Evolutionary conservation across 2,797 vertebrate species (phyloP).

Genomic region (Nannoperca obscura): DNA sequence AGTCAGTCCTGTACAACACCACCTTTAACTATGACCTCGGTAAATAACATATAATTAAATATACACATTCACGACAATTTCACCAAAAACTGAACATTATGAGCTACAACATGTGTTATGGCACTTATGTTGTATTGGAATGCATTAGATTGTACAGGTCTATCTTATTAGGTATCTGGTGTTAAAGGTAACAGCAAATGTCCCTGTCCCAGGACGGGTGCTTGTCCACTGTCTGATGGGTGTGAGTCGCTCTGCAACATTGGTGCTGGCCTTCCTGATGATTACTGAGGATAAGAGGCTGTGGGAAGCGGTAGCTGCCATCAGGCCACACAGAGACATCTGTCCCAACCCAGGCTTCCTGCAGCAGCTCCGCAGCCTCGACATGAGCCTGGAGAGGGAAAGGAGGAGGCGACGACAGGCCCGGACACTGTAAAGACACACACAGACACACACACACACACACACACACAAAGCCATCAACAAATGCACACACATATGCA

Average conservation of each 20-base stretch:
- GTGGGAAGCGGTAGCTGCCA: constrained; percentile 84
- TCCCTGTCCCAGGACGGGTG: constrained; percentile 86
- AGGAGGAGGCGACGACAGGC: constrained; percentile 75
- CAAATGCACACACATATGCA: constrained; percentile 14
- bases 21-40: neutral
- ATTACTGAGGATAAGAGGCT: constrained; percentile 90
- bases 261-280: constrained; percentile 93
- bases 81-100: too few species aligned
- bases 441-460: neutral
- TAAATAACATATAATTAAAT: neutral
- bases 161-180: neutral
- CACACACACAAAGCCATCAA: neutral
- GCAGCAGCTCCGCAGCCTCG: constrained; percentile 85
- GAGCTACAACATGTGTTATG: neutral
- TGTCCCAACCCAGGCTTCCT: constrained; percentile 93
- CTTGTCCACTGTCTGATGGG: constrained; percentile 95
- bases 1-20: neutral
- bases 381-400: constrained; percentile 80
- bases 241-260: constrained; percentile 91
- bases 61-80: too few species aligned
- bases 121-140: neutral
- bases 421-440: constrained; percentile 67
- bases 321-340: constrained; percentile 89
- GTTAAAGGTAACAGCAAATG: constrained; percentile 2
- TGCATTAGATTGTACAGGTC: neutral